phyloP scores from a whole-genome alignment of 2,888 invertebrate genomes.

The Lamellibrachia satsuma region DNA sequence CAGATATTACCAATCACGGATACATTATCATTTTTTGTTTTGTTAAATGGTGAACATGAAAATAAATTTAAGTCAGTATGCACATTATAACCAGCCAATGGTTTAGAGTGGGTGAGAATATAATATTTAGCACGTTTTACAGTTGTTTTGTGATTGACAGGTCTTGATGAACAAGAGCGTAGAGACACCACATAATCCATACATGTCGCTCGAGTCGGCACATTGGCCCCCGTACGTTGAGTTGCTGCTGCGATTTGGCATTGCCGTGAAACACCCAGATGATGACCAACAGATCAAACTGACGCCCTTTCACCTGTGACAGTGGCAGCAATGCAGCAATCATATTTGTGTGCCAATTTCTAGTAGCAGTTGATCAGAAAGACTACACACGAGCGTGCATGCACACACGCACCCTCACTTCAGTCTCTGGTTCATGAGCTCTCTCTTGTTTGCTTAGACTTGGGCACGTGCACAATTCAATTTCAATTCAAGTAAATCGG shows the following conservation, averaged over 20 bases:
- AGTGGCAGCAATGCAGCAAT: neutral
- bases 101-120: too few relatives aligned
- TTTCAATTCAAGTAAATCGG: too few relatives aligned
- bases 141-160: constrained; percentile 30
- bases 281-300: constrained; percentile 45
- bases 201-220: constrained; percentile 44
- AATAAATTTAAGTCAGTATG: too few relatives aligned
- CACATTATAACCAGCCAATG: too few relatives aligned
- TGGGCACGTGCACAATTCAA: too few relatives aligned
- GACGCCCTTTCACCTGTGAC: neutral
- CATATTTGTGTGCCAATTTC: neutral
- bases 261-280: constrained; percentile 47
- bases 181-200: constrained; percentile 51
- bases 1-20: too few relatives aligned
- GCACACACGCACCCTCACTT: neutral
- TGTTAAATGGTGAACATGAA: too few relatives aligned
- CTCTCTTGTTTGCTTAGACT: too few relatives aligned
- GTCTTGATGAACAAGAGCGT: constrained; percentile 49
- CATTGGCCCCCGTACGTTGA: constrained; percentile 56
- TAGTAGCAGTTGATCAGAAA: neutral
- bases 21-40: too few relatives aligned
- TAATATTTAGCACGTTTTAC: neutral
- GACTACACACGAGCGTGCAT: neutral
- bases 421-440: neutral
- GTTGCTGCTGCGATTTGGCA: constrained; percentile 48